Evolutionary conservation across 2,888 invertebrate genomes (phyloP), one percentile per base, ranked within the genome.

Genomic region (Chrysotoxum bicinctum): DNA sequence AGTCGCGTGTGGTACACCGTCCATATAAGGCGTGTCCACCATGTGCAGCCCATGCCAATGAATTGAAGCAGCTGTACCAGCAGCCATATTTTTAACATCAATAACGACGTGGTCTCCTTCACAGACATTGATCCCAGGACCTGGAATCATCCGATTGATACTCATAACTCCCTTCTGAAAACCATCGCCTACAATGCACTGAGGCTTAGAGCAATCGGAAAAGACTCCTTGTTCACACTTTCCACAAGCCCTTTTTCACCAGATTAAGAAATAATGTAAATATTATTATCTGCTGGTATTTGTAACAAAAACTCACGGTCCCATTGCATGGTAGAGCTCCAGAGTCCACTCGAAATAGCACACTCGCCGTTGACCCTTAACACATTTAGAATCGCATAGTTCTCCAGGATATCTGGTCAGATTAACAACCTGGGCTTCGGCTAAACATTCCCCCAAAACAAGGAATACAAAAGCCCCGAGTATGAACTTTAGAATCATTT

Each of bases 21-120:
- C 97, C 96, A 96, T 97, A 90, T 95, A 96, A 0, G 96, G 96
- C 0, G 95, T 95, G 0, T 93, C 93, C 21, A 92, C 91, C 92
- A 96, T 96, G 89, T 96, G 96, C 88, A 96, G 94, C 0, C 98
- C 98, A 89, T 98, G 98, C 97, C 97, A 98, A 90, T 98, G 98
- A 30, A 98, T 94, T 0, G 96, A 94, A 0, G 96, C 96, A 2
- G 95, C 95, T 89, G 96, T 96, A 0, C 95, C 95, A 89, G 94
- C 93, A 90, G 97, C 92, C 66, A 93, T 93, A 89, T 98, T 98
- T 70, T 94, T 93, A 8, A 97, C 95, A 89, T 97, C 96, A 0
- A 97, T 96, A 26, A 96, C 93, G 1, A 97, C 92, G 32, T 94
- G 93, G 90, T 98, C 98, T 21, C 96, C 95, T 89, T 95, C 93